Evolutionary conservation across 2,888 invertebrate genomes (phyloP).

Genomic region (Pristionchus entomophagus): DNA sequence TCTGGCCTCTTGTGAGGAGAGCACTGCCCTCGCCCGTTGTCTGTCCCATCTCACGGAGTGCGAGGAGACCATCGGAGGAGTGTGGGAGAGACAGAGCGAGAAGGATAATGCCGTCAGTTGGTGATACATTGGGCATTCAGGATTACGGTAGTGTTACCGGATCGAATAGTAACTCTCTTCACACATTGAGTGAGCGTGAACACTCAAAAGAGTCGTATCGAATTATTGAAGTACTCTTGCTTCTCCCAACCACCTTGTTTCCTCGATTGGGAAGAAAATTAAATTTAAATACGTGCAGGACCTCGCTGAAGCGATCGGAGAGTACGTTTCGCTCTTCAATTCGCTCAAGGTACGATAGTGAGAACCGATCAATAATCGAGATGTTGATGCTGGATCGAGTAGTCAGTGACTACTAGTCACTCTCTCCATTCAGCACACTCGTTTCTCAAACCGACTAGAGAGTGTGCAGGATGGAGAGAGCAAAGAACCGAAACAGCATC

Average conservation of each 20-base stretch:
- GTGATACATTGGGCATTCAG: background rate
- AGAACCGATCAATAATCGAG: background rate
- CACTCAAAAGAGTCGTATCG: background rate
- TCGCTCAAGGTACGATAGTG: conserved; percentile 21
- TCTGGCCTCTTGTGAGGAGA: conserved; percentile 92
- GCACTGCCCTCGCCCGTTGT: conserved; percentile 90
- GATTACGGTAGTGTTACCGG: background rate
- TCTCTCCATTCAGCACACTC: no score
- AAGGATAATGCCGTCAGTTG: conserved; percentile 86
- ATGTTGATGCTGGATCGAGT: no score
- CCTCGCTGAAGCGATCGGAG: conserved; percentile 57
- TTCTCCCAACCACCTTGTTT: no score
- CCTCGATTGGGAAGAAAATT: no score
- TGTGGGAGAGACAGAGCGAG: conserved; percentile 92
- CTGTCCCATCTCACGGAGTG: conserved; percentile 90
- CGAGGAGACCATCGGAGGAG: conserved; percentile 82
- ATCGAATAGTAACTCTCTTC: background rate
- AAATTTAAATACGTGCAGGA: background rate
- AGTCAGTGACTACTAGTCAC: no score
- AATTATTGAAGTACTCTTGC: background rate
- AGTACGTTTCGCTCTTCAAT: conserved; percentile 53
- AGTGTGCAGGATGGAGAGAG: no score
- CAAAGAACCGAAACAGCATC: no score
- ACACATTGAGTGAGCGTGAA: background rate
- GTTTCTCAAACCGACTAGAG: no score